phyloP scores from a whole-genome alignment of 2,113 vertebrate genomes.

The Gymnorhina tibicen region DNA sequence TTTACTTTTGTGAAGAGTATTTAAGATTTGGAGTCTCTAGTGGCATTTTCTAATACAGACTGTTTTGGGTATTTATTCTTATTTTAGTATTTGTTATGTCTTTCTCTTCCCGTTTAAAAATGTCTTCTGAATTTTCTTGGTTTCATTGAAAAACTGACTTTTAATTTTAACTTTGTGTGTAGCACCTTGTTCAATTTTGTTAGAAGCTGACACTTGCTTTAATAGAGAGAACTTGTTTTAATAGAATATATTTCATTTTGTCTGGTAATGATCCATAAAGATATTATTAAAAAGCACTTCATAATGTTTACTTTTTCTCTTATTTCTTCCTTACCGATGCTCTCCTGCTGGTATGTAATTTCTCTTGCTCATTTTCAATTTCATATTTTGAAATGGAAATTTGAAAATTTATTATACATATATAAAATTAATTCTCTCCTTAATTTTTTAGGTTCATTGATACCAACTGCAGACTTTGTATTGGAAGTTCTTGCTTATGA shows the following conservation, averaged over 20 bases:
- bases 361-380: background rate
- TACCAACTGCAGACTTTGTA: conserved; percentile 81
- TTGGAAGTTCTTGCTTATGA: conserved; percentile 91
- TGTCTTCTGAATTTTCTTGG: background rate
- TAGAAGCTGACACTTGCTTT: background rate
- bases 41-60: background rate
- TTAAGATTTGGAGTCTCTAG: background rate
- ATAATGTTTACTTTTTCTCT: conserved; percentile 22
- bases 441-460: conserved; percentile 74
- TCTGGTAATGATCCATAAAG: background rate
- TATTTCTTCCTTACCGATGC: conserved; percentile 19
- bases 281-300: background rate
- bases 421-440: background rate
- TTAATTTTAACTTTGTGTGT: background rate
- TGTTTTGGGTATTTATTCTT: background rate
- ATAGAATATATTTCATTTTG: background rate
- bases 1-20: background rate
- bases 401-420: background rate
- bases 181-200: background rate
- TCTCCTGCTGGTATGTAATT: conserved; percentile 43
- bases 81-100: background rate
- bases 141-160: background rate
- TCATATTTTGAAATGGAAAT: background rate
- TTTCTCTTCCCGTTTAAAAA: background rate
- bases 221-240: background rate